Base-by-base conservation (phyloP, 2,113 vertebrate species). In the Lepus timidus region DNA sequence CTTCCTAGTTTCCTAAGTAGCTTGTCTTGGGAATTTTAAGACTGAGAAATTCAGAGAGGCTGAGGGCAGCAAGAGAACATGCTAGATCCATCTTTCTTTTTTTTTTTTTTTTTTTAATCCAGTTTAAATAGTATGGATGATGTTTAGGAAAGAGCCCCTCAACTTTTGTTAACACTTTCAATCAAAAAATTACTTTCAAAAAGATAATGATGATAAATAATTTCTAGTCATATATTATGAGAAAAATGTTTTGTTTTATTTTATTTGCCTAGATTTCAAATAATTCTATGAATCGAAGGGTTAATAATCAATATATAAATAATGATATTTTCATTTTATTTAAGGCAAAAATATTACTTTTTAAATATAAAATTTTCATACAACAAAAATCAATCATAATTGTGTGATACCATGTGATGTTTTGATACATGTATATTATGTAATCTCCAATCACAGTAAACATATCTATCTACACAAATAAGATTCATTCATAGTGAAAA, bases 311-410 rank as follows among this genome's bases (percentile, higher is more conserved):
- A 79, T 70, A 62, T 8, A 88, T 52, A 75, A 1, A 78, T 36
- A 33, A 49, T 61, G 33, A 80, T 6, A 74, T 89, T 85, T 89
- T 67, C 33, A 58, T 84, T 89, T 93, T 85, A 12, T 80, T 89
- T 22, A 80, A 9, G 58, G 44, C 22, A 52, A 92, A n/a, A 85
- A 71, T 44, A 8, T 44, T 58, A 58, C 19, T 58, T 58, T 58
- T 58, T 17, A 19, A 5, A 58, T 17, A 14, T 58, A 5, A 58
- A 58, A 58, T 17, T 58, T 58, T 58, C 55, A 58, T 58, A 4
- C 19, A 16, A 19, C 19, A 3, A 58, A 58, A 58, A 58, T 58
- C 14, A 17, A 58, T 58, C 4, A 58, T 58, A 44, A 44, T 44
- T 44, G 55, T 58, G 55, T 14, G 17, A 20, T 58, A 58, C 4